These are phyloP conservation scores for Buceros bicornis DNA, from an alignment of 2,797 vertebrate genomes.

Conservation along the genomic window DNA sequence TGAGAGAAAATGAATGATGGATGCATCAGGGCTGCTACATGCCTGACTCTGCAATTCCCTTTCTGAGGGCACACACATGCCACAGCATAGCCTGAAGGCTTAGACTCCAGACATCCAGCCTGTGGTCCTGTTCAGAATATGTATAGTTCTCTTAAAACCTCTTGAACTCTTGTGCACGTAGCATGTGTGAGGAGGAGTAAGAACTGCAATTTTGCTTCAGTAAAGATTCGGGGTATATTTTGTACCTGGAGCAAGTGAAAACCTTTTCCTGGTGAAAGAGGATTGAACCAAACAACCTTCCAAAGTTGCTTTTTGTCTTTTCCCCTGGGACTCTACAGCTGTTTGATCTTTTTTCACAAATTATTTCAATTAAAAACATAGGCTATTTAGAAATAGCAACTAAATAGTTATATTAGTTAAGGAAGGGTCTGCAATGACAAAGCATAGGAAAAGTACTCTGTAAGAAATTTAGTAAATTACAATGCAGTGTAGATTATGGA, in stretches of 20 bases:
- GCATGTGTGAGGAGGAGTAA: not conserved
- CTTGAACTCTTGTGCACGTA: not conserved
- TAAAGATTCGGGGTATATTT: not conserved
- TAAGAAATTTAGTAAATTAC: not conserved
- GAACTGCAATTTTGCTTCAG: not conserved
- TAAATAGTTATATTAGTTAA: not conserved
- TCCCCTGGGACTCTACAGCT: rapidly evolving
- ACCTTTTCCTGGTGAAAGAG: not conserved
- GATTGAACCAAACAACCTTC: rapidly evolving
- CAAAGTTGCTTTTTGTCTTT: not conserved
- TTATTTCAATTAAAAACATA: not conserved
- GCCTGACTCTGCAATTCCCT: not conserved
- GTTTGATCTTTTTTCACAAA: not conserved
- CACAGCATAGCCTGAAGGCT: not conserved
- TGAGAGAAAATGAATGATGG: not conserved
- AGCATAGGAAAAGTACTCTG: not conserved
- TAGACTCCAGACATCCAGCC: not conserved
- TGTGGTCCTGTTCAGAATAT: not conserved
- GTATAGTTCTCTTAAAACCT: not conserved
- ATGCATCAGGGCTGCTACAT: not conserved
- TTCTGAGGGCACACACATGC: rapidly evolving
- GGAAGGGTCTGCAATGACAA: not conserved
- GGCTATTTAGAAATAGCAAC: not conserved
- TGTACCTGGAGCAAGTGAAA: not conserved
- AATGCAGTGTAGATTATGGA: not conserved